Evolutionary conservation across 2,888 invertebrate genomes (phyloP).

Genomic region (Augiades crinisus): DNA sequence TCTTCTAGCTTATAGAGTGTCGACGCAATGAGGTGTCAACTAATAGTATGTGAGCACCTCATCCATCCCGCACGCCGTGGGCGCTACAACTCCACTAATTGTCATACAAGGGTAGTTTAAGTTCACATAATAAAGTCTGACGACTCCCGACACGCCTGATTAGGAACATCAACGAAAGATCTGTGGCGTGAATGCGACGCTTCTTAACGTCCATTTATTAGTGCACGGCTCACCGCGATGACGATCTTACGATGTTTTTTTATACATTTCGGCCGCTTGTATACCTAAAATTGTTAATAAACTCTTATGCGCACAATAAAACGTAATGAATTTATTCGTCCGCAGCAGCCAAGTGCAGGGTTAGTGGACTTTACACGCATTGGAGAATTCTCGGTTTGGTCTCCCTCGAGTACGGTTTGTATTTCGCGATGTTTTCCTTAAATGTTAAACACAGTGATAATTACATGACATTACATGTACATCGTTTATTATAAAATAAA

Average conservation of each 20-base stretch:
- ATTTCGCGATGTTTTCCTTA: too few species aligned
- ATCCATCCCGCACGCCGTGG: slow-evolving; percentile 51
- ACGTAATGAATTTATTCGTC: background rate
- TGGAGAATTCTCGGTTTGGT: too few species aligned
- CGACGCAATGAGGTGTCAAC: slow-evolving; percentile 62
- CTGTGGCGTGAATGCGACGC: slow-evolving; percentile 43
- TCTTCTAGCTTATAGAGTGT: slow-evolving; percentile 35
- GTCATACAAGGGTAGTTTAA: slow-evolving; percentile 75
- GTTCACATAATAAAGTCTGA: slow-evolving; percentile 68
- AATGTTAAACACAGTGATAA: too few species aligned
- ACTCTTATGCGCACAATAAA: background rate
- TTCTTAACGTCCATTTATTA: slow-evolving; percentile 13
- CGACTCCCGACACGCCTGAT: slow-evolving; percentile 56
- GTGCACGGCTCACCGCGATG: slow-evolving; percentile 33
- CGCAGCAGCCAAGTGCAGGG: background rate
- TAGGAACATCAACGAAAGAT: slow-evolving; percentile 63
- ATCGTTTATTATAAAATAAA: too few species aligned
- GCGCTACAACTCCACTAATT: slow-evolving; percentile 63
- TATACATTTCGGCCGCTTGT: slow-evolving; percentile 1
- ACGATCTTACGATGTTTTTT: slow-evolving; percentile 34
- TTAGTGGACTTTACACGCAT: too few species aligned
- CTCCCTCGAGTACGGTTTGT: too few species aligned
- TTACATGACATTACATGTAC: too few species aligned
- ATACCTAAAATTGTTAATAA: background rate
- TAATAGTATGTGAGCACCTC: slow-evolving; percentile 65